Conservation (phyloP, 2,888 invertebrate genomes). For the Thumatha senex region DNA sequence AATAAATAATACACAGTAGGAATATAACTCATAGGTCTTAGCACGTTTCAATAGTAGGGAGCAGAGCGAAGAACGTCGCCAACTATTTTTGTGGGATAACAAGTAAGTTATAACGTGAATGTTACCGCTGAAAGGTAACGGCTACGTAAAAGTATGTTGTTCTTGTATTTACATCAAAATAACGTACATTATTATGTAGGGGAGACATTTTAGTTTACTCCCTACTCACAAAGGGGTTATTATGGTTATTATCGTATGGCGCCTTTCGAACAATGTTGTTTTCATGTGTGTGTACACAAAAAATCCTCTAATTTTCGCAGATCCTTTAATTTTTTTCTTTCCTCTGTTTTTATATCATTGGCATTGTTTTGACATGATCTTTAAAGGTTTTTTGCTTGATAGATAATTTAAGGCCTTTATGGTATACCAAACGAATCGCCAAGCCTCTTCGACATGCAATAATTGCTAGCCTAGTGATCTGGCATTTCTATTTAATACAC, state of each 20-base stretch:
- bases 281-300: background rate
- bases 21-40: too few species aligned
- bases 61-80: conserved; percentile 44
- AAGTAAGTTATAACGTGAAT: conserved; percentile 52
- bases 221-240: conserved; percentile 6
- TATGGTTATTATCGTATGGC: conserved; percentile 6
- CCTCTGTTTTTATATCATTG: too few species aligned
- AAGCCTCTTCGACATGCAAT: too few species aligned
- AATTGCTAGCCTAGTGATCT: too few species aligned
- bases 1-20: too few species aligned
- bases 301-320: too few species aligned
- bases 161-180: conserved; percentile 33
- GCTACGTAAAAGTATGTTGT: conserved; percentile 46
- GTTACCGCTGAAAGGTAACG: conserved; percentile 52
- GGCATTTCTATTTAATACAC: too few species aligned
- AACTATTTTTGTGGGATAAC: conserved; percentile 57
- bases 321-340: too few species aligned
- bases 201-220: conserved; percentile 13
- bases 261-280: background rate
- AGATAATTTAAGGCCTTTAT: too few species aligned
- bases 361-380: too few species aligned
- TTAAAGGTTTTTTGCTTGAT: too few species aligned
- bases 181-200: conserved; percentile 19
- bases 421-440: too few species aligned
- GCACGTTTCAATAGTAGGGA: conserved; percentile 40